Evolutionary conservation across 2,797 vertebrate species (phyloP), one percentile per base, ranked within the genome.

Genomic region (Acanthis flammea): DNA sequence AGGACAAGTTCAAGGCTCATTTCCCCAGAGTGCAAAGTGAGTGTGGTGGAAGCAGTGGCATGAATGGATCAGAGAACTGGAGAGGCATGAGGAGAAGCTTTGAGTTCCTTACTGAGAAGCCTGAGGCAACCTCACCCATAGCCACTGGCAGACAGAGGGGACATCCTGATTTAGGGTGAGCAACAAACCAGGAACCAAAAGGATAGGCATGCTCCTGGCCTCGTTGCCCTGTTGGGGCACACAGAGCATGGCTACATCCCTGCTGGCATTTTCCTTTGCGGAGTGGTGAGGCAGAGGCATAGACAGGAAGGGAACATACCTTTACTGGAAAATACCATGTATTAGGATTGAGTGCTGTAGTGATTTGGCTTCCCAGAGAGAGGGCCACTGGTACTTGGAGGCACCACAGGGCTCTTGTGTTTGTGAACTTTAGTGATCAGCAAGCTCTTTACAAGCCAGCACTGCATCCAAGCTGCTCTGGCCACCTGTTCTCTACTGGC

Each of bases 21-120:
- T 66, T 76, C 24, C 33, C 13, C 14, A 18, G 76, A 90, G 45
- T 65, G 44, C 39, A 58, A 45, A 66, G 54, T 2, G 16, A 74
- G 30, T 2, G 4, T 4, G 0, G 16, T 72, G 5, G 9, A 39
- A 50, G 21, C 50, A 83, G 28, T 6, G 9, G 23, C 1, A 0
- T 31, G 35, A 80, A 19, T 48, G 62, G 35, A 50, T 72, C 2
- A 9, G 28, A 54, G 24, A 83, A 25, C 23, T 61, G 35, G 65
- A 81, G 47, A 83, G 21, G 27, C 47, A 66, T 27, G 28, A 94
- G 39, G 11, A 57, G 35, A 65, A 39, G 25, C 12, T 65, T 61
- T 80, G 45, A 19, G 7, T 24, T 88, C 19, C 42, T 88, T 45
- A 58, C 47, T 2, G 8, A 51, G 41, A 19, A 72, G 16, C 44